Percentiles rank a stretch among this genome's conserved stretches.
Evolutionary conservation across 2,888 invertebrate species (phyloP).

Genomic region (Ramazzottius varieornatus): DNA sequence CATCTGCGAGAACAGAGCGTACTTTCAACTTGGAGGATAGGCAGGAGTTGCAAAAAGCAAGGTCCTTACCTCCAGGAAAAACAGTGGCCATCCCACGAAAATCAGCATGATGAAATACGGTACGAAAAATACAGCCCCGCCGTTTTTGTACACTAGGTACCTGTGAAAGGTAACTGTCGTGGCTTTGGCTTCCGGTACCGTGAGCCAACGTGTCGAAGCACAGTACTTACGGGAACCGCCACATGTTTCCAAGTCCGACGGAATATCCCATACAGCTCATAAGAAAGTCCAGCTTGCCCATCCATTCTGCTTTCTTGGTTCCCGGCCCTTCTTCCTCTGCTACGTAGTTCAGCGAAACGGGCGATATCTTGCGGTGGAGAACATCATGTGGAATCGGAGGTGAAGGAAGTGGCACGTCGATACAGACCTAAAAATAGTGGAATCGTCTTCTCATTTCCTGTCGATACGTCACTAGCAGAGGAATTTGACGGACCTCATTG

Average conservation of each 20-base stretch:
- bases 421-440: too few relatives aligned
- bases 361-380: not conserved
- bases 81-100: slow-evolving; percentile 20
- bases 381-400: not conserved
- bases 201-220: not conserved
- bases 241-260: slow-evolving; percentile 36
- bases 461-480: too few relatives aligned
- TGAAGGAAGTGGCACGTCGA: too few relatives aligned
- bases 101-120: slow-evolving; percentile 21
- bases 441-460: too few relatives aligned
- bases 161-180: too few relatives aligned
- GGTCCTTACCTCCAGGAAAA: slow-evolving; percentile 18
- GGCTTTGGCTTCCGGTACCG: too few relatives aligned
- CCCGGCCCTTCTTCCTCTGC: slow-evolving; percentile 23
- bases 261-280: slow-evolving; percentile 34
- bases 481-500: too few relatives aligned
- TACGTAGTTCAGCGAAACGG: not conserved
- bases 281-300: slow-evolving; percentile 30
- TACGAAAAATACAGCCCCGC: slow-evolving; percentile 21
- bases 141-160: slow-evolving; percentile 18
- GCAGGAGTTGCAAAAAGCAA: not conserved
- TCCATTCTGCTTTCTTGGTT: slow-evolving; percentile 26
- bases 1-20: not conserved
- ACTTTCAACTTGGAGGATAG: not conserved
- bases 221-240: slow-evolving; percentile 33